These are phyloP conservation scores for Lophotis ruficrista DNA, from an alignment of 2,113 vertebrate species.

Conservation along the genomic window DNA sequence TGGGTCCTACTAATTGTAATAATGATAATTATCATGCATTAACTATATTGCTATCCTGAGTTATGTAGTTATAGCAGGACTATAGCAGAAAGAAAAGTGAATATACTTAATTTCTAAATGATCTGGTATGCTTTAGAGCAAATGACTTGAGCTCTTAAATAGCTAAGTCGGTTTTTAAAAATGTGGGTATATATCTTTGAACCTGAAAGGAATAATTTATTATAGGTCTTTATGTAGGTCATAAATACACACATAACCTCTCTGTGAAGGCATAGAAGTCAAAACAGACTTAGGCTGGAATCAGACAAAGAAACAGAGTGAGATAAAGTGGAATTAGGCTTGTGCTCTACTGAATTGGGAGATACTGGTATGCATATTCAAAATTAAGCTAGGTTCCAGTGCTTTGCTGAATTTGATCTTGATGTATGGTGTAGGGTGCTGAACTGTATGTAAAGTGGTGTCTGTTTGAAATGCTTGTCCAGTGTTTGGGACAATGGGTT, in stretches of 20 bases:
- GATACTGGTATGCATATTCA: background rate
- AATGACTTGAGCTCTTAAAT: background rate
- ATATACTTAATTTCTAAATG: background rate
- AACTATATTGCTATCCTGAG: background rate
- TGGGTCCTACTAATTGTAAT: conserved; percentile 8
- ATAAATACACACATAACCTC: background rate
- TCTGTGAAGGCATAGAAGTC: background rate
- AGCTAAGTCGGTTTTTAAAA: background rate
- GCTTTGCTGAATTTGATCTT: background rate
- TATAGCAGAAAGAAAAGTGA: background rate
- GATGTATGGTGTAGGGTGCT: background rate
- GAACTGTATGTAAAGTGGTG: background rate
- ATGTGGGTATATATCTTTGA: background rate
- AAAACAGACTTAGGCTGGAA: background rate
- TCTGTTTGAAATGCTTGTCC: background rate
- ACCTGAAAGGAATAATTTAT: background rate
- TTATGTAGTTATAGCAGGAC: background rate
- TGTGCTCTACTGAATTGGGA: background rate
- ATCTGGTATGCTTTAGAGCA: background rate
- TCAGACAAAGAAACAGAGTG: background rate
- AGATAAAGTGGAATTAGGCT: background rate
- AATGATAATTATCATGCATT: background rate
- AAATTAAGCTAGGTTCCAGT: background rate
- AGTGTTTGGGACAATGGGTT: background rate
- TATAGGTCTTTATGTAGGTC: background rate